Percentiles rank a stretch among this genome's conserved stretches.
These are phyloP conservation scores for Theocolax elegans DNA, from an alignment of 1,140 invertebrate species.

Conservation along the genomic window DNA sequence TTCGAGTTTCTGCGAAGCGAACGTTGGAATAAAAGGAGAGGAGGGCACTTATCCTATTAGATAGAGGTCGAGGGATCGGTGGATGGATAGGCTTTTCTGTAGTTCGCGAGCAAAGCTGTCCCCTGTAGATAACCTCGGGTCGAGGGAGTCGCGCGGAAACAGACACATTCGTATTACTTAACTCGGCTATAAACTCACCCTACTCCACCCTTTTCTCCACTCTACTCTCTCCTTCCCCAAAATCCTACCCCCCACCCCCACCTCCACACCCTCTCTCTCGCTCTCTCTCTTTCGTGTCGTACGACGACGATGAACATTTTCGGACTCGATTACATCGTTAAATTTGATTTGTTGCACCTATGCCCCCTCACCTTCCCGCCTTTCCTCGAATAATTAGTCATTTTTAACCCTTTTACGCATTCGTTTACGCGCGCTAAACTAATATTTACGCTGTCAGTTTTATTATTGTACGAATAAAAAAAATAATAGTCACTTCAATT, in stretches of 20 bases:
- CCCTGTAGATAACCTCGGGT: constrained; percentile 54
- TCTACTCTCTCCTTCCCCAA: constrained; percentile 50
- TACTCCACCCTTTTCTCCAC: constrained; percentile 36
- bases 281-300: constrained; percentile 35
- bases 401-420: too few species aligned
- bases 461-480: too few species aligned
- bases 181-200: constrained; percentile 56
- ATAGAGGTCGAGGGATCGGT: background rate
- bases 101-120: constrained; percentile 47
- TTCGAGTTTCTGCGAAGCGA: too few species aligned
- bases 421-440: too few species aligned
- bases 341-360: constrained; percentile 59
- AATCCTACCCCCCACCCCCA: constrained; percentile 51
- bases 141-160: constrained; percentile 49
- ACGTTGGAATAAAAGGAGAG: too few species aligned
- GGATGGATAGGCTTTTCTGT: background rate
- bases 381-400: too few species aligned
- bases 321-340: constrained; percentile 43
- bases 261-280: constrained; percentile 14
- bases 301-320: constrained; percentile 48
- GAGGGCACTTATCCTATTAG: constrained; percentile 7
- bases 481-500: too few species aligned
- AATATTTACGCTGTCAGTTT: too few species aligned
- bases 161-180: constrained; percentile 64
- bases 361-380: too few species aligned